A percentile compares a stretch with the other conserved stretches of the same genome.
These are phyloP conservation scores for Chaetops frenatus DNA, from an alignment of 2,113 vertebrate species.

Conservation along the genomic window DNA sequence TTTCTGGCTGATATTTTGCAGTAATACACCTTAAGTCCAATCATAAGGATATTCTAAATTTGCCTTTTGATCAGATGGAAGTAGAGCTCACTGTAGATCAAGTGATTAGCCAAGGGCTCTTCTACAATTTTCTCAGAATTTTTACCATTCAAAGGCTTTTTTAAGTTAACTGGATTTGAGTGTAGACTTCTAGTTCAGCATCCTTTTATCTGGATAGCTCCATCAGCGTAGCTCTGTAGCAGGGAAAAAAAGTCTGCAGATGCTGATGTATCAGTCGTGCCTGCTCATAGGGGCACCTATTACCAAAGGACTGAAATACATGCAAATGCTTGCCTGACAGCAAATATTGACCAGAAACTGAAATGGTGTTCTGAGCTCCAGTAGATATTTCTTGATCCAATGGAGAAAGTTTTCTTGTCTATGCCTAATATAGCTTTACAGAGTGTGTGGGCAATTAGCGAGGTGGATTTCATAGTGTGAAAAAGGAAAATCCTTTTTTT, in stretches of 20 bases:
- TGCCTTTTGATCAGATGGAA: not conserved
- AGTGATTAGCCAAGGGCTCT: not conserved
- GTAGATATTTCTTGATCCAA: not conserved
- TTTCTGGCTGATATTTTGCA: not conserved
- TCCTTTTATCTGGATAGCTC: not conserved
- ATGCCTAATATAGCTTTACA: not conserved
- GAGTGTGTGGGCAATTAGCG: slow-evolving; percentile 21
- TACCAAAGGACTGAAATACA: not conserved
- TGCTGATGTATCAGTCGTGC: rapidly evolving
- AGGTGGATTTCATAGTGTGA: not conserved
- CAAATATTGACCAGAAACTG: not conserved
- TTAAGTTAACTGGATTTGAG: not conserved
- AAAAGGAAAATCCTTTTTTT: slow-evolving; percentile 36
- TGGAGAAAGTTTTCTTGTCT: slow-evolving; percentile 19
- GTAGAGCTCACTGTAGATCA: not conserved
- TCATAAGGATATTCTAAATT: not conserved
- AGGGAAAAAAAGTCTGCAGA: not conserved
- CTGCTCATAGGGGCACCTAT: not conserved
- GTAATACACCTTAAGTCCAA: not conserved
- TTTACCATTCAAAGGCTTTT: not conserved
- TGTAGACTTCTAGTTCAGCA: not conserved
- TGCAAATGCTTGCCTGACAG: not conserved
- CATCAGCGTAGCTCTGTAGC: not conserved
- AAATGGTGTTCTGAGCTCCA: not conserved
- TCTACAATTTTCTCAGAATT: not conserved